Evolutionary conservation across 2,113 vertebrate species (phyloP).

Genomic region (Riparia riparia): DNA sequence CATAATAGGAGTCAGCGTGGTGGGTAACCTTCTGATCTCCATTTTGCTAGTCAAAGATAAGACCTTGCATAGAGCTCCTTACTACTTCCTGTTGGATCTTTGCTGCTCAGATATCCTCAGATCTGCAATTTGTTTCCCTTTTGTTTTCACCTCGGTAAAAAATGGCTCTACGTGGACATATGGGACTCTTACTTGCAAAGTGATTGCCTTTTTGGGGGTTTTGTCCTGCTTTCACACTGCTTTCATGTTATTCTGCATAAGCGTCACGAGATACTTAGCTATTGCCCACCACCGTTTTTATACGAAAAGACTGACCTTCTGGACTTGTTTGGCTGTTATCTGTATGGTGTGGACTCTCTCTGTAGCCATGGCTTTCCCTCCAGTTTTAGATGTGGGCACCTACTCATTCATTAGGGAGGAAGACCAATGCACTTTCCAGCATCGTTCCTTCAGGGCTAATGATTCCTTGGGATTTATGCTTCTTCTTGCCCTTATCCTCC

Average conservation of each 20-base stretch:
- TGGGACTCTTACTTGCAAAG: constrained; percentile 97
- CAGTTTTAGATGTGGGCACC: constrained; percentile 97
- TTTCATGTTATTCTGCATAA: constrained; percentile 99
- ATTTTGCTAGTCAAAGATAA: constrained; percentile 99
- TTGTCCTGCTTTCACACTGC: constrained; percentile 99
- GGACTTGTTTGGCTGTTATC: constrained; percentile 98
- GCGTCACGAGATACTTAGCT: constrained; percentile 97
- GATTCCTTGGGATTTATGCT: constrained; percentile 99
- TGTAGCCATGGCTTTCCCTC: constrained; percentile 98
- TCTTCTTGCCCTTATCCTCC: constrained; percentile 96
- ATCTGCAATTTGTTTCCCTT: constrained; percentile 99
- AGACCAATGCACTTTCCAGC: constrained; percentile 99
- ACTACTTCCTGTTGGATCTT: constrained; percentile 99
- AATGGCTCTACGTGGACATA: constrained; percentile 98
- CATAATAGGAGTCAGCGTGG: constrained; percentile 98
- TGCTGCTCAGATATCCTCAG: constrained; percentile 98
- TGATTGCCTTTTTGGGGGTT: constrained; percentile 98
- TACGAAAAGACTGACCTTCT: constrained; percentile 97
- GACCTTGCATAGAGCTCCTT: constrained; percentile 97
- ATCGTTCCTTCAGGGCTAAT: constrained; percentile 98
- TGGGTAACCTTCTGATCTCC: constrained; percentile 99
- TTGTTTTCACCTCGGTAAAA: constrained; percentile 99
- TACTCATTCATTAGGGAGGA: constrained; percentile 98
- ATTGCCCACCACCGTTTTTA: constrained; percentile 99
- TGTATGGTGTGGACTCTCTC: constrained; percentile 99